Base-by-base conservation (phyloP, 2,113 vertebrate genomes). In the Dicentrarchus labrax region DNA sequence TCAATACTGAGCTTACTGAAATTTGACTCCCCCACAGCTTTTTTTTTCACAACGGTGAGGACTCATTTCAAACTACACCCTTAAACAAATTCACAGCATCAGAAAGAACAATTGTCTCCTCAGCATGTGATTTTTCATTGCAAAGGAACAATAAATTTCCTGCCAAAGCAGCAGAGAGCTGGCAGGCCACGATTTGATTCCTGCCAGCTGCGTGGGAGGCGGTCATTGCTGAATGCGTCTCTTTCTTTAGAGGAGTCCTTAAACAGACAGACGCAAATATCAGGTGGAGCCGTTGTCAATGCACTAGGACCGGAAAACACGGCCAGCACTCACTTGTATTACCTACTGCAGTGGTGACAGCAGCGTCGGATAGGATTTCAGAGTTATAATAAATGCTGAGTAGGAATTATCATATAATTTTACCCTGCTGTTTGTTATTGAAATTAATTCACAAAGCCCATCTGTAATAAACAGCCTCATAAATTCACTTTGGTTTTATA, bases 181-280 rank as follows among this genome's bases (percentile, higher is more conserved):
- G 78, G 73, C 70, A 82, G 66, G 66, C 57, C 60, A 22, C 39
- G 17, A 72, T 65, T 19, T 30, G 75, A 78, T 47, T 78, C 43
- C 51, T 74, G 78, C 78, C 78, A 82, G 62, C 70, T 64, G 72
- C 15, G 38, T 80, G 62, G 78, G 78, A 73, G 82, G 74, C 39
- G 73, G 80, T 60, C 76, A 75, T 22, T 82, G 76, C 72, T 79
- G 68, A 78, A 86, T 57, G 70, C 56, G 11, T 70, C 64, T 48
- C 64, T 75, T 45, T 74, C 50, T 78, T 39, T 19, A 48, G 48
- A 69, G 41, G 47, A 68, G 67, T 68, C 76, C 72, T 72, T 80
- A 76, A 76, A 65, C 41, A 75, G 59, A 68, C 59, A 70, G 75
- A 43, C 8, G 38, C 48, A 57, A 21, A 78, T 24, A 74, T 62